Base-by-base conservation (phyloP, 2,113 vertebrate genomes). In the Serilophus lunatus region DNA sequence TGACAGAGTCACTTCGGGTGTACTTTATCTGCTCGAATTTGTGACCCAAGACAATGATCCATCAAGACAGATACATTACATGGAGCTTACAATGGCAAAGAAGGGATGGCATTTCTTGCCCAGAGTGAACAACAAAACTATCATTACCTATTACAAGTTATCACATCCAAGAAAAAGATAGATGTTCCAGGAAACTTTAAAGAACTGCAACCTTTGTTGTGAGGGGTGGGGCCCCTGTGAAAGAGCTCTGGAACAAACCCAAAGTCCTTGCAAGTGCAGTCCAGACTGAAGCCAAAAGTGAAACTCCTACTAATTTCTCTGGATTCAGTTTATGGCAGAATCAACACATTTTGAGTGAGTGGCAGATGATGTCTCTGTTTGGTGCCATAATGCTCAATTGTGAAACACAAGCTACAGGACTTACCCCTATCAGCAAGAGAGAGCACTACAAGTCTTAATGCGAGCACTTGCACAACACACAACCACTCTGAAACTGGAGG, bases 381-480 rank as follows among this genome's bases (percentile, higher is more conserved):
- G 84, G 24, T 29, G 20, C 35, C 22, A 28, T 40, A 77, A 83
- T 18, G 13, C 9, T 86, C 11, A 76, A 3, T 24, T 68, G 14
- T 45, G 56, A 60, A 85, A 18, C 53, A 85, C 31, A 76, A 72
- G 40, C 8, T 60, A 31, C 0, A 2, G 18, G 24, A 72, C 31
- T 74, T 80, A 33, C 36, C 4, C 10, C 15, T 1, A 1, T 56
- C 28, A 85, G n/a, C 17, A 80, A 65, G 25, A 64, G 20, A 60
- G 15, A 76, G 23, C 15, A 82, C 18, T 5, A 5, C 7, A 44
- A 69, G 10, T 17, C 38, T 42, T 71, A 56, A 18, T 3, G 6
- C 0, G 0, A 85, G 29, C 0, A 1, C 31, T 44, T 8, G 1
- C 35, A 49, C 2, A 56, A 11, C 45, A 59, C 38, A 49, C 11